phyloP scores from a whole-genome alignment of 2,113 vertebrate species.

The Sander vitreus region DNA sequence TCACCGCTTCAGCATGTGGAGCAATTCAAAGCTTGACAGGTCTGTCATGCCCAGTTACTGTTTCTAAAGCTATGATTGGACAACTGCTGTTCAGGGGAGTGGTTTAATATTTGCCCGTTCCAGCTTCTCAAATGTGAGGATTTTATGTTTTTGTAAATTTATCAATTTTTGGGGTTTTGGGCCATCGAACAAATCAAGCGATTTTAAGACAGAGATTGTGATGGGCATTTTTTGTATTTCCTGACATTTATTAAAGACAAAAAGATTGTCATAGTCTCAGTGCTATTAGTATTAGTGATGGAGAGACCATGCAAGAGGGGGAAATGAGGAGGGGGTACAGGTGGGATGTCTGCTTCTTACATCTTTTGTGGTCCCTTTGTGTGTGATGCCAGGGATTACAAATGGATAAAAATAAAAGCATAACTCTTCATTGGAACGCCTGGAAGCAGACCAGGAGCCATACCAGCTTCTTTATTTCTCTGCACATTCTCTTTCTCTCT shows the following conservation, averaged over 20 bases:
- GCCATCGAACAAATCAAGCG: not conserved
- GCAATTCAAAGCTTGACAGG: not conserved
- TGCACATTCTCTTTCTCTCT: constrained; percentile 18
- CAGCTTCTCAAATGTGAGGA: not conserved
- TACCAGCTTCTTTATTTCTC: constrained; percentile 27
- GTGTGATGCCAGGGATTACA: constrained; percentile 38
- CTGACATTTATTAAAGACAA: not conserved
- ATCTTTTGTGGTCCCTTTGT: not conserved
- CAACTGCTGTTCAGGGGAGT: not conserved
- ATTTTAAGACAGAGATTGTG: not conserved
- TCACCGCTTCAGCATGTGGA: not conserved
- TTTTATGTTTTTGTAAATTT: not conserved
- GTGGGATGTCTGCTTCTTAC: constrained; percentile 8
- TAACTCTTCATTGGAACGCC: constrained; percentile 17
- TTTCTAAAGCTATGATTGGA: not conserved
- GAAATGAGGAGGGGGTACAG: not conserved
- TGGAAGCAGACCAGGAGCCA: constrained; percentile 42
- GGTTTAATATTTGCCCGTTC: not conserved
- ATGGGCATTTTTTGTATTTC: not conserved
- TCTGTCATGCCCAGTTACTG: not conserved
- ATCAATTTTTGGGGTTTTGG: not conserved
- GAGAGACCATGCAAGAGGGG: not conserved
- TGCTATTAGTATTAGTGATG: not conserved
- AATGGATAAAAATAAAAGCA: constrained; percentile 38
- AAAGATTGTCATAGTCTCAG: not conserved